Percentiles rank a stretch among this genome's conserved stretches.
Conservation (phyloP, 2,113 vertebrate genomes). For the Dolichallabes microphthalmus region DNA sequence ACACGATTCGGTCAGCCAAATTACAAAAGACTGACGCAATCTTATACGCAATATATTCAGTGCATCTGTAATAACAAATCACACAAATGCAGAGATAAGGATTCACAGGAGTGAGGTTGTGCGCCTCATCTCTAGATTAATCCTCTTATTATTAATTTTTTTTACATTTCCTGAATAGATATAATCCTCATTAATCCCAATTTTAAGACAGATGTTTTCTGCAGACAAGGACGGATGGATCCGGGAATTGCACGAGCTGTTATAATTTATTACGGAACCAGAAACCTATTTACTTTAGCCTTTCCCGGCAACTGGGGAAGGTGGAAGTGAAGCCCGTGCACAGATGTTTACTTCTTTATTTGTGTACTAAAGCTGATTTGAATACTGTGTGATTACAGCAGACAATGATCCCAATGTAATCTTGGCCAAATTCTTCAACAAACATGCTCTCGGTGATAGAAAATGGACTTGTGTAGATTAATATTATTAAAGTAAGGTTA, state of each 20-base stretch:
- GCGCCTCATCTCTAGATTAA: constrained; percentile 33
- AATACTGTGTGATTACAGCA: neutral
- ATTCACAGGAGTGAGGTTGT: neutral
- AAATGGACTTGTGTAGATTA: neutral
- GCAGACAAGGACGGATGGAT: constrained; percentile 38
- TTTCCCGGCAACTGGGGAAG: neutral
- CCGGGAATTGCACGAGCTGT: constrained; percentile 21
- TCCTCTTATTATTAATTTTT: neutral
- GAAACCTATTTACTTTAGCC: neutral
- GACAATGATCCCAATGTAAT: neutral
- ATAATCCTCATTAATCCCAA: constrained; percentile 43
- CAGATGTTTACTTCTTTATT: constrained; percentile 7
- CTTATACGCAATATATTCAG: constrained; percentile 15
- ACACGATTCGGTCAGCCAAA: constrained; percentile 36
- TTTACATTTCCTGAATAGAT: constrained; percentile 25
- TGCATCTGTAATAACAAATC: constrained; percentile 27
- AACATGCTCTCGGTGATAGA: neutral
- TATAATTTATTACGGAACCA: constrained; percentile 12
- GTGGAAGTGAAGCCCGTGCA: neutral
- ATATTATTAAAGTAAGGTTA: neutral
- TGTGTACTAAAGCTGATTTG: neutral
- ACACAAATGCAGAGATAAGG: neutral
- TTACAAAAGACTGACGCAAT: constrained; percentile 21
- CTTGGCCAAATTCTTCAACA: neutral
- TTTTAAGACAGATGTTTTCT: constrained; percentile 40